A percentile compares a stretch with the other conserved stretches of the same genome.
phyloP scores from a whole-genome alignment of 92 coral and sea anemone genomes.

The Porites rus region DNA sequence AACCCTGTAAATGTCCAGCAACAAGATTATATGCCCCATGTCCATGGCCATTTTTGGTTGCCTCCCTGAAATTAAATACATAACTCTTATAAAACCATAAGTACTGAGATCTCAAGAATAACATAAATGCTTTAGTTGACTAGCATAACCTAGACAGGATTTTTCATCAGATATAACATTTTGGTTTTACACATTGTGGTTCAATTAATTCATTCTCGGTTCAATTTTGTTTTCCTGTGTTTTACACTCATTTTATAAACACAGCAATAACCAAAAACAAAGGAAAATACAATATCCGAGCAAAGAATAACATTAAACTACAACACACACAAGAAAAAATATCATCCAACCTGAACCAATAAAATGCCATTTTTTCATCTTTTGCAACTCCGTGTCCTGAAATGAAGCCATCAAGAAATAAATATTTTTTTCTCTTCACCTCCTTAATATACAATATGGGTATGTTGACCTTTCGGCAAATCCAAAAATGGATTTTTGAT shows the following conservation, averaged over 20 bases:
- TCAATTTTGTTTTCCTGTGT: too few species aligned
- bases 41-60: constrained; percentile 96
- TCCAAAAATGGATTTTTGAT: too few species aligned
- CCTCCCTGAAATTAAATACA: constrained; percentile 61
- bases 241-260: too few species aligned
- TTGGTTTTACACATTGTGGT: too few species aligned
- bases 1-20: constrained; percentile 98
- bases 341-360: constrained; percentile 91
- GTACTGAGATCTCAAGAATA: not conserved
- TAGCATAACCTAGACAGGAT: too few species aligned
- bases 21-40: constrained; percentile 98
- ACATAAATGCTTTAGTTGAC: not conserved
- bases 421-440: not conserved
- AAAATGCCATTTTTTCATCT: constrained; percentile 92
- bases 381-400: constrained; percentile 87
- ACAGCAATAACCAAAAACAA: not conserved
- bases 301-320: not conserved
- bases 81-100: not conserved
- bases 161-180: too few species aligned
- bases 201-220: too few species aligned
- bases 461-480: too few species aligned
- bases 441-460: not conserved
- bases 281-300: not conserved
- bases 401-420: not conserved
- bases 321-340: not conserved